Evolutionary conservation across 1,140 invertebrate species (phyloP).

Genomic region (Danaus melanippus): DNA sequence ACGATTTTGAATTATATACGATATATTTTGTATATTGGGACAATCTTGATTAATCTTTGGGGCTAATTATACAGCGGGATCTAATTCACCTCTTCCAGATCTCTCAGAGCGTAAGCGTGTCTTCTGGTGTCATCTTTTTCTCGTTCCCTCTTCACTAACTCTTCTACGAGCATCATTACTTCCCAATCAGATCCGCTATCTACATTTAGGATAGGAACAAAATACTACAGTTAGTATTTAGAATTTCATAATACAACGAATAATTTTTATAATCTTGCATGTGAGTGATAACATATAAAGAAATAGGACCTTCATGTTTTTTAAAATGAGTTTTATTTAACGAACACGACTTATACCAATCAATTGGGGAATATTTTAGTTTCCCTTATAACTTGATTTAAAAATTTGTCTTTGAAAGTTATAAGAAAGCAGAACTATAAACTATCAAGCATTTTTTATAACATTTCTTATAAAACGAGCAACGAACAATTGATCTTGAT

Average conservation of each 20-base stretch:
- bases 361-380: no score
- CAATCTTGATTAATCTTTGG: no score
- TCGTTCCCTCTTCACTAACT: slow-evolving; percentile 76
- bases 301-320: no score
- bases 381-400: neutral
- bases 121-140: slow-evolving; percentile 52
- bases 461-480: neutral
- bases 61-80: neutral
- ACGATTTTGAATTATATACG: no score
- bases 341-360: no score
- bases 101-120: slow-evolving; percentile 47
- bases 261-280: no score
- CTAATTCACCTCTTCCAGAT: slow-evolving; percentile 49
- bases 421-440: no score
- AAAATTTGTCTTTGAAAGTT: neutral
- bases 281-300: no score
- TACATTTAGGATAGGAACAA: slow-evolving; percentile 23
- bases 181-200: slow-evolving; percentile 81
- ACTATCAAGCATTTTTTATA: neutral
- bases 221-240: slow-evolving; percentile 6
- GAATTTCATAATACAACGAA: neutral
- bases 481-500: no score
- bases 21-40: no score
- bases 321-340: no score
- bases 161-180: slow-evolving; percentile 81